Evolutionary conservation across 2,113 vertebrate species (phyloP), one percentile per base, ranked within the genome.

Genomic region (Tragelaphus strepsiceros): DNA sequence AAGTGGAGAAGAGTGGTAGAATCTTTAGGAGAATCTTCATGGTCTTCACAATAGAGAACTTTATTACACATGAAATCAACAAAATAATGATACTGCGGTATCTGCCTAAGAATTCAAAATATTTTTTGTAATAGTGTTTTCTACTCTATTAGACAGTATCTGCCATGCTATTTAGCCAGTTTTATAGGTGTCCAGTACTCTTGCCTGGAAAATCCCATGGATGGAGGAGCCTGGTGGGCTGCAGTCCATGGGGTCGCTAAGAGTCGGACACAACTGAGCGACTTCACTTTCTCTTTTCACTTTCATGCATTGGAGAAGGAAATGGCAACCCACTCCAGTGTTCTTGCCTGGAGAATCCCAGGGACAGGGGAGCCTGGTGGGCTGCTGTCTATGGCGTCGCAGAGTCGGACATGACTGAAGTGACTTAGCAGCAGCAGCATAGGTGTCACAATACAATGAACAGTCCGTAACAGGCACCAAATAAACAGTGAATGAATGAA

Each of bases 41-140:
- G 14, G 81, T 71, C 5, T 88, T 94, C 56, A 82, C n/a, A 90
- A 83, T 1, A 93, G 30, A 83, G 24, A 78, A 62, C 88, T 53
- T 89, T 62, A 80, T 88, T 87, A 81, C 11, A 88, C 3, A 22
- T 22, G n/a, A 94, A 13, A 95, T 43, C 30, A 95, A 74, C 83
- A 95, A 94, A 88, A 77, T 77, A 58, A 30, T 88, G 53, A 46
- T 51, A 83, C 11, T 84, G 56, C 12, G 12, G 94, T 56, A 30
- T 96, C 58, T 21, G 8, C 46, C 49, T 94, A 93, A 94, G 46
- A n/a, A 51, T 94, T 93, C 58, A 89, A 95, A 96, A 88, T 84
- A 86, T 59, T 81, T 62, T 96, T 83, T 81, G 16, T 77, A 92
- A 51, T 56, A 53, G 58, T 54, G 24, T 28, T 87, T 90, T 81